Conservation (phyloP, 2,797 vertebrate genomes). For the Neosilurus hyrtlii region DNA sequence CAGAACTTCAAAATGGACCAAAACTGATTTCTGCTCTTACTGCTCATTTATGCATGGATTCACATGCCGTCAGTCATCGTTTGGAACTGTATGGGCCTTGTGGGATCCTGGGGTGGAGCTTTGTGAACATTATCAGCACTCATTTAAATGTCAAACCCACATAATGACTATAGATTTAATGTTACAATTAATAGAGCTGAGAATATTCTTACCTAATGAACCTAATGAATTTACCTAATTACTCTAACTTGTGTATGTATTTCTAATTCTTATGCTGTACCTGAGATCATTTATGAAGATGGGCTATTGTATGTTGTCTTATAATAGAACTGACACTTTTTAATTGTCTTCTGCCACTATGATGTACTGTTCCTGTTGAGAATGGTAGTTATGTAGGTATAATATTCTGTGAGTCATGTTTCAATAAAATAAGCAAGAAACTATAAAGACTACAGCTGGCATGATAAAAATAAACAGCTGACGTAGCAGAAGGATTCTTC, state of each 20-base stretch:
- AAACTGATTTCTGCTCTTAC: not conserved
- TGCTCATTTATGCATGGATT: not conserved
- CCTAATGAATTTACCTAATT: not conserved
- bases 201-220: not conserved
- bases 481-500: not conserved
- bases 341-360: not conserved
- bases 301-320: not conserved
- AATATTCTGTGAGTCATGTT: not conserved
- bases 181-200: not conserved
- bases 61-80: not conserved
- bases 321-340: not conserved
- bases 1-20: not conserved
- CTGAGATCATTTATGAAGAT: no score
- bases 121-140: not conserved
- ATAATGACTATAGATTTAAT: not conserved
- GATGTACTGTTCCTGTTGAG: not conserved
- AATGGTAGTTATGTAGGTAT: not conserved
- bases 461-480: not conserved
- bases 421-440: not conserved
- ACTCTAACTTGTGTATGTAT: not conserved
- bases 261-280: not conserved
- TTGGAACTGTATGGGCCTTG: not conserved
- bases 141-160: not conserved
- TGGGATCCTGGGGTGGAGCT: not conserved
- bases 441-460: not conserved